Conservation (phyloP, 2,888 invertebrate genomes). For the Bombylius major region DNA sequence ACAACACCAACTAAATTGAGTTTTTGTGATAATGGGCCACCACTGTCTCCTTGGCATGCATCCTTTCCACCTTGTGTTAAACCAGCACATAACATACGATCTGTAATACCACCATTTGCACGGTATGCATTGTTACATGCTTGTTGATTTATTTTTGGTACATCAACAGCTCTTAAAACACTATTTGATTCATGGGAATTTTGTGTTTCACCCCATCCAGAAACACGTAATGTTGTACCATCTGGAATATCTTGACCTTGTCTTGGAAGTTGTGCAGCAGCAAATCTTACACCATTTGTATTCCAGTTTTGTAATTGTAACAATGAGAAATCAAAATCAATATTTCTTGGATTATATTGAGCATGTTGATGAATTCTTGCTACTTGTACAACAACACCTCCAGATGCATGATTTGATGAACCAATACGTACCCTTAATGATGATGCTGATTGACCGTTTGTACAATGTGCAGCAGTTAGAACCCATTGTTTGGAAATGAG, state of each 20-base stretch:
- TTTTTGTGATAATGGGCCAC: slow-evolving; percentile 27
- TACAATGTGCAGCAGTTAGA: slow-evolving; percentile 38
- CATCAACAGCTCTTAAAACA: slow-evolving; percentile 21
- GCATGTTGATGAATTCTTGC: slow-evolving; percentile 27
- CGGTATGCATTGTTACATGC: slow-evolving; percentile 21
- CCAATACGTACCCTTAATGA: slow-evolving; percentile 30
- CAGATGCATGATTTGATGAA: slow-evolving; percentile 25
- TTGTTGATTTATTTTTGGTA: slow-evolving; percentile 24
- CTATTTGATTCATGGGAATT: slow-evolving; percentile 15
- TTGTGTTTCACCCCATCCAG: slow-evolving; percentile 32
- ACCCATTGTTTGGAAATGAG: slow-evolving; percentile 30
- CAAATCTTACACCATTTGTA: slow-evolving; percentile 16
- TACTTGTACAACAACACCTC: slow-evolving; percentile 29
- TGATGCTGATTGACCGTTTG: slow-evolving; percentile 13
- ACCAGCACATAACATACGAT: slow-evolving; percentile 29
- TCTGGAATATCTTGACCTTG: slow-evolving; percentile 18
- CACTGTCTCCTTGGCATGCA: slow-evolving; percentile 30
- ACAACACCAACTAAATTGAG: slow-evolving; percentile 28
- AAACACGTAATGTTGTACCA: slow-evolving; percentile 25
- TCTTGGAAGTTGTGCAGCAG: slow-evolving; percentile 21
- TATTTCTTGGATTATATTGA: slow-evolving; percentile 27
- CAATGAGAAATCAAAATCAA: slow-evolving; percentile 37
- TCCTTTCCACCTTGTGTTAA: slow-evolving; percentile 20
- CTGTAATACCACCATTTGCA: slow-evolving; percentile 18
- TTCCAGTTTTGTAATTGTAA: slow-evolving; percentile 27